Percentiles rank a stretch among this genome's conserved stretches.
Conservation (phyloP, 2,888 invertebrate genomes). For the Lepidocyrtoides sp. region DNA sequence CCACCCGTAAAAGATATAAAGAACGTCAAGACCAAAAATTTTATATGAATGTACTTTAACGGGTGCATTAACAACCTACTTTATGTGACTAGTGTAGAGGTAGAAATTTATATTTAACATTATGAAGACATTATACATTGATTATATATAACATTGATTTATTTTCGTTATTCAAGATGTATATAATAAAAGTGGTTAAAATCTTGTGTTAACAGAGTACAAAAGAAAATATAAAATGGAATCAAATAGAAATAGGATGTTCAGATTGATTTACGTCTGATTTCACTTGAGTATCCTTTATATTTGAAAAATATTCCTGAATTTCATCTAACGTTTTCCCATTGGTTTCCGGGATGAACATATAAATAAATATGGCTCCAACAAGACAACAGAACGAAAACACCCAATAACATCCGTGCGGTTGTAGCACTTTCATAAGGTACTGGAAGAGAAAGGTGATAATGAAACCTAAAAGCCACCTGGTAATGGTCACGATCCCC, state of each 20-base stretch:
- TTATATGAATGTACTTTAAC: too few relatives aligned
- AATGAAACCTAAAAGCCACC: constrained; percentile 83
- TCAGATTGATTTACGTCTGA: too few relatives aligned
- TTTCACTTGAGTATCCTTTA: background rate
- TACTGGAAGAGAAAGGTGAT: constrained; percentile 82
- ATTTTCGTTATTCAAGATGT: too few relatives aligned
- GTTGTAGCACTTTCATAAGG: constrained; percentile 73
- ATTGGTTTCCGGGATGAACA: constrained; percentile 81
- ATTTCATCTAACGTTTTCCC: constrained; percentile 79
- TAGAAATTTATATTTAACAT: too few relatives aligned
- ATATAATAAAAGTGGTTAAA: too few relatives aligned
- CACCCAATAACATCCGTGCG: constrained; percentile 81
- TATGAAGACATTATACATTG: too few relatives aligned
- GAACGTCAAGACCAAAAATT: too few relatives aligned
- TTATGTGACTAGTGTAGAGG: too few relatives aligned
- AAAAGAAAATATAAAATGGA: background rate
- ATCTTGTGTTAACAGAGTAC: too few relatives aligned
- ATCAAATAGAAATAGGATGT: background rate
- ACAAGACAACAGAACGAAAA: constrained; percentile 81
- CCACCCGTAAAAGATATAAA: too few relatives aligned
- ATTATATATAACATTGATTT: too few relatives aligned
- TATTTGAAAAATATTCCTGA: constrained; percentile 61
- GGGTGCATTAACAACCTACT: too few relatives aligned
- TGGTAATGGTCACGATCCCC: constrained; percentile 81
- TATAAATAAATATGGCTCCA: constrained; percentile 77